Conservation (phyloP, 2,888 invertebrate species). For the Amblyteles armatorius region DNA sequence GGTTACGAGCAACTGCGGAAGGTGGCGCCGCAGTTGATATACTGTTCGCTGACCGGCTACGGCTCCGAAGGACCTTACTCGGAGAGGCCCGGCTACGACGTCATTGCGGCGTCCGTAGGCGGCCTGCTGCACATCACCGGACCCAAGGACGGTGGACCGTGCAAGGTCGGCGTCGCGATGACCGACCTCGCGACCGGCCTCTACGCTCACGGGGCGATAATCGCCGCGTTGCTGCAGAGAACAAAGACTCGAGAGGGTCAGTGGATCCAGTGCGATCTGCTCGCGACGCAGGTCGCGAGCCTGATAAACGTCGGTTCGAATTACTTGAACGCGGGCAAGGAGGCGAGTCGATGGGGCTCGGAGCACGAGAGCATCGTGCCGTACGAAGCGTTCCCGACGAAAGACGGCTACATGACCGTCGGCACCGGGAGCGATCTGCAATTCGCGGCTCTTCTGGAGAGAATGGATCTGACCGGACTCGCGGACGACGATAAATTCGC, state of each 20-base stretch:
- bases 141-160: constrained; percentile 92
- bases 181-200: constrained; percentile 97
- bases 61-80: constrained; percentile 95
- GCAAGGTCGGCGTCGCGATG: constrained; percentile 96
- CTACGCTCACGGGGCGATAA: constrained; percentile 97
- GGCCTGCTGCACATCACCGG: constrained; percentile 97
- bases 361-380: constrained; percentile 98
- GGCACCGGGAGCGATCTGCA: constrained; percentile 95
- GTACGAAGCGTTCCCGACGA: constrained; percentile 95
- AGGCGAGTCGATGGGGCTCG: constrained; percentile 94
- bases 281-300: constrained; percentile 95
- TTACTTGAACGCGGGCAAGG: constrained; percentile 93
- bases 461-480: constrained; percentile 88
- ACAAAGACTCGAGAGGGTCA: constrained; percentile 93
- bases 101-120: constrained; percentile 96
- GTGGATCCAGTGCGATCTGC: constrained; percentile 96
- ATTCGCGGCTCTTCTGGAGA: constrained; percentile 90
- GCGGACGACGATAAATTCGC: constrained; percentile 88
- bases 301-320: constrained; percentile 96
- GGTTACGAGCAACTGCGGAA: constrained; percentile 91
- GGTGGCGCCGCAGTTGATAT: constrained; percentile 92
- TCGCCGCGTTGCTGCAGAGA: constrained; percentile 94
- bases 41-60: constrained; percentile 97
- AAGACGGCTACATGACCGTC: constrained; percentile 93
- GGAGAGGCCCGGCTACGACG: constrained; percentile 97